Base-by-base conservation (phyloP, 2,888 invertebrate species). In the Epirrhoe tristata region DNA sequence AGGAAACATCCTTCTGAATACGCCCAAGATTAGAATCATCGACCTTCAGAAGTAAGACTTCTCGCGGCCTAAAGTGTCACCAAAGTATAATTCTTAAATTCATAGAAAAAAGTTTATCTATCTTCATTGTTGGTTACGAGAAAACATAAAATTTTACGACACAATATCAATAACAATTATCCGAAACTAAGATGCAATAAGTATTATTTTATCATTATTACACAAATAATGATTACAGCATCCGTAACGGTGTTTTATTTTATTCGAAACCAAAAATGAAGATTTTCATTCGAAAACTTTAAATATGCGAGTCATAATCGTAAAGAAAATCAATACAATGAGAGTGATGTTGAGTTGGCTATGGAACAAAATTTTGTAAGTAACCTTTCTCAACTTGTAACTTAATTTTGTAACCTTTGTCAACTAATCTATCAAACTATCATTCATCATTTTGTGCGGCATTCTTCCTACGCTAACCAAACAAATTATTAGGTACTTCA, bases 311-410 rank as follows among this genome's bases (percentile, higher is more conserved):
- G 68, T 77, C 86, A 90, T 91, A 90, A 90, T 85, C 82, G 84
- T 91, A 89, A 91, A 91, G 83, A 83, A 89, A 85, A 88, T 86
- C 87, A 84, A 87, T 85, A 84, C 12, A 1, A 6, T 43, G 7
- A 58, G 61, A 68, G 61, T 51, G 14, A 55, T 61, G 6, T 6
- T 5, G 1, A 61, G 8, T 6, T 36, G 31, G 16, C 0, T 60
- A 60, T 60, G 50, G 56, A 57, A 17, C 17, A 32, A 16, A 31
- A 50, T 0, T 12, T 53, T 6, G 5, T 36, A 1, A 1, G 6
- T 10, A 36, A 36, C 36, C 36, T 36, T 36, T 6, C 10, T 36
- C 48, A 24, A 24, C 24, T 24, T n/a, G n/a, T n/a, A 24, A 24
- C 24, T 24, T 24, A 24, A 1, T 24, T 24, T 24, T 24, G n/a